Evolutionary conservation across 2,797 vertebrate species (phyloP).

Genomic region (Lepus townsendii): DNA sequence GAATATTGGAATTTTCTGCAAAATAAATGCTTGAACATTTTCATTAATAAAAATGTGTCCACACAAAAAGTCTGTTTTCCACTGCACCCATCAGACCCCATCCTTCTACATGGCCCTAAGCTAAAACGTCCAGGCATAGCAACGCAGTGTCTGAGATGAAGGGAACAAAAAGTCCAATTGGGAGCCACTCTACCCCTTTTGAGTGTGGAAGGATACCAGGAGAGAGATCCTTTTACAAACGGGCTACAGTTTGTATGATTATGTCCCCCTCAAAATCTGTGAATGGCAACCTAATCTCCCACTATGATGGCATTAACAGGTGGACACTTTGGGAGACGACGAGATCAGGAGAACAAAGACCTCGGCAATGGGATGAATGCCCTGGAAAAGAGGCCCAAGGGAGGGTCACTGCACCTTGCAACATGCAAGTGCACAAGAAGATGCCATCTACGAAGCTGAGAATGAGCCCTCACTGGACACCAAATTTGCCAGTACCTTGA

Average conservation of each 20-base stretch:
- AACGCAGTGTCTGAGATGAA: neutral
- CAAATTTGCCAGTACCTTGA: too few species aligned
- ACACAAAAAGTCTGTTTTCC: neutral
- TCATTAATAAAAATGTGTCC: neutral
- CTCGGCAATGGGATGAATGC: neutral
- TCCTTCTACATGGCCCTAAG: neutral
- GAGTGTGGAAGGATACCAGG: neutral
- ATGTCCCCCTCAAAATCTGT: neutral
- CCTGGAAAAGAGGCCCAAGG: neutral
- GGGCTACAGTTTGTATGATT: accelerated
- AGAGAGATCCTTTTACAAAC: neutral
- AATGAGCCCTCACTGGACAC: neutral
- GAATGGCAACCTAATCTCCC: neutral
- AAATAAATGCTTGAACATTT: neutral
- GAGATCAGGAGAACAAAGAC: too few species aligned
- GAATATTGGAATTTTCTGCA: neutral
- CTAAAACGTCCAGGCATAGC: neutral
- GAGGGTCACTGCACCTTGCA: too few species aligned
- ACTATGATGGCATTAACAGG: neutral
- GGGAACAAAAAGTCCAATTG: neutral
- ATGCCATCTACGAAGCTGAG: neutral
- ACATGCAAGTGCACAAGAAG: neutral
- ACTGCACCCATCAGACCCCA: accelerated
- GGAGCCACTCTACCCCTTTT: accelerated
- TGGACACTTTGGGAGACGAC: neutral